Conservation (phyloP, 2,113 vertebrate genomes). For the Protobothrops mucrosquamatus region DNA sequence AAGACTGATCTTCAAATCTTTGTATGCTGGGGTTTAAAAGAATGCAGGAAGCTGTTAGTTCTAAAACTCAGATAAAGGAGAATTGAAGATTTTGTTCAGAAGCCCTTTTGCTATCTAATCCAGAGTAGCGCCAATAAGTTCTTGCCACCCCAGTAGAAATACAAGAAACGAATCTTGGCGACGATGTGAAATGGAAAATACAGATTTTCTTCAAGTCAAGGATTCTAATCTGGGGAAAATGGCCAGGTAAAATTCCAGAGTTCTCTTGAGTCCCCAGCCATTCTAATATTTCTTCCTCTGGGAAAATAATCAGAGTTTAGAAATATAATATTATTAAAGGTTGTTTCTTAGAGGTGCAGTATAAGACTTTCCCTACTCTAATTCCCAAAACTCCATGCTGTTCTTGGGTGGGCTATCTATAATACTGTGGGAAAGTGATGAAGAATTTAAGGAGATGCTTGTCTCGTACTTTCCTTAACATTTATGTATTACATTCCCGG, state of each 20-base stretch:
- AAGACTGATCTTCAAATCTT: background rate
- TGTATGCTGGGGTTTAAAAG: background rate
- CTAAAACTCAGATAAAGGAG: background rate
- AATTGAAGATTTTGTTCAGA: background rate
- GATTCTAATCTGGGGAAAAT: background rate
- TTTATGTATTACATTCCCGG: conserved; percentile 18
- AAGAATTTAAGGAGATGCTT: conserved; percentile 28
- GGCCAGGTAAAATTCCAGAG: background rate
- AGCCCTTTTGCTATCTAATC: background rate
- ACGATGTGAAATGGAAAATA: background rate
- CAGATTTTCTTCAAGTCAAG: background rate
- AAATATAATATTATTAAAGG: background rate
- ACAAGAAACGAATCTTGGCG: background rate
- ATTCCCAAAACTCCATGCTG: conserved; percentile 36
- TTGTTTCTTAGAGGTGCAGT: background rate
- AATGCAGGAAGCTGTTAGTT: background rate
- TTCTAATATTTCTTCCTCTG: background rate
- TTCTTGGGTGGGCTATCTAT: background rate
- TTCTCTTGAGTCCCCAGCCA: background rate
- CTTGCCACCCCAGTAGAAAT: background rate
- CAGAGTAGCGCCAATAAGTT: background rate
- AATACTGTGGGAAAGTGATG: background rate
- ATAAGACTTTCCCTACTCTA: background rate
- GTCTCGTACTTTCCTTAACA: conserved; percentile 39
- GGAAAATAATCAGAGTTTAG: background rate